phyloP scores from a whole-genome alignment of 1,140 invertebrate genomes.

The Drosophila ercepeae region DNA sequence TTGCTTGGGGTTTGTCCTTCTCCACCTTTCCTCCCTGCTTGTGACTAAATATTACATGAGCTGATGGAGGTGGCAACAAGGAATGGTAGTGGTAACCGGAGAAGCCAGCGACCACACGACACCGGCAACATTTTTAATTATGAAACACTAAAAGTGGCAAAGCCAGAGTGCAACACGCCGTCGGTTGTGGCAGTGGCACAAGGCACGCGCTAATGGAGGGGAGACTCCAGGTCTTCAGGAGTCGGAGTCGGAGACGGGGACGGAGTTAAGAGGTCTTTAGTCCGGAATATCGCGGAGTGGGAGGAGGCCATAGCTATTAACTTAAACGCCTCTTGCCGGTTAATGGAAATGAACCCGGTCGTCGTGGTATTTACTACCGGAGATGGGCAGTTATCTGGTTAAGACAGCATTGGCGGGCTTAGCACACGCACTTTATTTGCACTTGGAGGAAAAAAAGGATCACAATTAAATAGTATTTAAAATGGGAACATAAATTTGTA shows the following conservation, averaged over 20 bases:
- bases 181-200: constrained; percentile 42
- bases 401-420: constrained; percentile 49
- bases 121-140: constrained; percentile 83
- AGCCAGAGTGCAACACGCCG: constrained; percentile 79
- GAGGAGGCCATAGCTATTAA: constrained; percentile 76
- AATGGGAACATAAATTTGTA: not conserved
- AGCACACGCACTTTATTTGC: constrained; percentile 26
- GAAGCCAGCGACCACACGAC: constrained; percentile 42
- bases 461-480: not conserved
- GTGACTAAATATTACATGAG: constrained; percentile 80
- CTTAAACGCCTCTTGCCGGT: constrained; percentile 82
- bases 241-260: not conserved
- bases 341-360: constrained; percentile 80
- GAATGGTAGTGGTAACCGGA: constrained; percentile 24
- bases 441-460: constrained; percentile 4
- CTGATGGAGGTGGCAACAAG: constrained; percentile 13
- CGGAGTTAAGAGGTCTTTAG: not conserved
- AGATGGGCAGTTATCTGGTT: constrained; percentile 75
- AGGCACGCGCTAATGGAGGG: constrained; percentile 35
- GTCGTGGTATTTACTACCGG: constrained; percentile 48
- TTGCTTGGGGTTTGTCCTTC: constrained; percentile 4
- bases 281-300: constrained; percentile 4
- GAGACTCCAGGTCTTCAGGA: constrained; percentile 8
- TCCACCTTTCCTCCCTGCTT: not conserved
- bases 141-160: constrained; percentile 84